Conservation (phyloP, 1,140 invertebrate genomes). For the Penaeus japonicus region DNA sequence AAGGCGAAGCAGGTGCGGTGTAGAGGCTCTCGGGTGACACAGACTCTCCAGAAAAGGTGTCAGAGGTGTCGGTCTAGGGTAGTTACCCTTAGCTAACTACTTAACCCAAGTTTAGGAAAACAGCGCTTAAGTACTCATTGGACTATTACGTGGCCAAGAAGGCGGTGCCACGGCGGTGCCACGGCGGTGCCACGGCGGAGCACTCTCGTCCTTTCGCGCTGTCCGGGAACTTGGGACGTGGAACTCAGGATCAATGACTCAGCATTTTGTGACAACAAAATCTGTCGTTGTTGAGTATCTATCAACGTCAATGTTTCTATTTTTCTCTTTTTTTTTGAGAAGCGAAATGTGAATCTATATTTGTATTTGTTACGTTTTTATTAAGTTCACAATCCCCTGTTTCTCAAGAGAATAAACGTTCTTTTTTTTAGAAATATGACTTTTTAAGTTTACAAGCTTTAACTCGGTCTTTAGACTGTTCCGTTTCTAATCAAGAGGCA, state of each 20-base stretch:
- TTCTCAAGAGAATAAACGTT: too few species aligned
- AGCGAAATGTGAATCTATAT: neutral
- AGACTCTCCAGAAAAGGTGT: too few species aligned
- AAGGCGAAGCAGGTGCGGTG: too few species aligned
- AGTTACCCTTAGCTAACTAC: too few species aligned
- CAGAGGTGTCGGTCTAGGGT: too few species aligned
- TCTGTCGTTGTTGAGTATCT: neutral
- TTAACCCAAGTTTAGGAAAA: too few species aligned
- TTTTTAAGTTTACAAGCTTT: slow-evolving; percentile 24
- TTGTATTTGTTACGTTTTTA: neutral
- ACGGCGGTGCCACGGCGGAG: too few species aligned
- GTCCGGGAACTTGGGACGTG: neutral
- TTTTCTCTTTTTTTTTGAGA: neutral
- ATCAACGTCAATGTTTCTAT: neutral
- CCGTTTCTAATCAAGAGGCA: too few species aligned
- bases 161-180: too few species aligned
- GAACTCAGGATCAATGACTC: slow-evolving; percentile 42
- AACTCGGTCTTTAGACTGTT: slow-evolving; percentile 11
- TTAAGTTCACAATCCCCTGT: neutral
- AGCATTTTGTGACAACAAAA: slow-evolving; percentile 10
- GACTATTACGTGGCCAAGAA: too few species aligned
- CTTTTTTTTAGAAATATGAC: too few species aligned
- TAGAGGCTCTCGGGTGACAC: too few species aligned
- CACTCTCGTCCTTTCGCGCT: neutral
- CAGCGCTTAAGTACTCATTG: neutral